Conservation (phyloP, 1,140 invertebrate genomes). For the Drosophila biarmipes region DNA sequence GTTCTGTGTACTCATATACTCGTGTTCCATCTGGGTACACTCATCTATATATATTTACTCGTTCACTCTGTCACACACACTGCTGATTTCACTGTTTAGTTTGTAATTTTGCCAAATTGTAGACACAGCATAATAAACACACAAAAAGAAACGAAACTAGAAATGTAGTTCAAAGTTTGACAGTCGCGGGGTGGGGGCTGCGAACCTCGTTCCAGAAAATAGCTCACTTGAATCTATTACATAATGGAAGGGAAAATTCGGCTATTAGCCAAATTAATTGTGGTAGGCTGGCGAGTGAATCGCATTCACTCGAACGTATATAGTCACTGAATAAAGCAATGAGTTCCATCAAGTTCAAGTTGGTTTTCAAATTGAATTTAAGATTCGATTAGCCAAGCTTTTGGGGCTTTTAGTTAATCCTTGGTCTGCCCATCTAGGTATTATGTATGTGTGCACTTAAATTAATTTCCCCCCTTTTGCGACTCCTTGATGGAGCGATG, state of each 20-base stretch:
- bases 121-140: constrained; percentile 33
- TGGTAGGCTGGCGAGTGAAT: background rate
- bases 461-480: background rate
- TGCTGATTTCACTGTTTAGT: constrained; percentile 41
- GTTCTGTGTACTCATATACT: background rate
- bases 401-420: too few relatives aligned
- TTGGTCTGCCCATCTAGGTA: background rate
- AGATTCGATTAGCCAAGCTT: background rate
- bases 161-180: constrained; percentile 48
- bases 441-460: background rate
- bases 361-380: background rate
- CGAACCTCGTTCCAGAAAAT: constrained; percentile 3
- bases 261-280: constrained; percentile 39
- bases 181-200: constrained; percentile 3
- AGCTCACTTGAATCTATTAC: constrained; percentile 10
- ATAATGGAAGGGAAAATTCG: background rate
- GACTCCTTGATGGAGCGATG: background rate
- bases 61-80: constrained; percentile 10
- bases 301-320: background rate
- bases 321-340: too few relatives aligned
- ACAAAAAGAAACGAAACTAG: constrained; percentile 23
- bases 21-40: background rate
- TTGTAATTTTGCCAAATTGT: constrained; percentile 53
- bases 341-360: too few relatives aligned
- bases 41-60: constrained; percentile 12